phyloP scores from a whole-genome alignment of 2,113 vertebrate genomes.

The Etheostoma cragini region DNA sequence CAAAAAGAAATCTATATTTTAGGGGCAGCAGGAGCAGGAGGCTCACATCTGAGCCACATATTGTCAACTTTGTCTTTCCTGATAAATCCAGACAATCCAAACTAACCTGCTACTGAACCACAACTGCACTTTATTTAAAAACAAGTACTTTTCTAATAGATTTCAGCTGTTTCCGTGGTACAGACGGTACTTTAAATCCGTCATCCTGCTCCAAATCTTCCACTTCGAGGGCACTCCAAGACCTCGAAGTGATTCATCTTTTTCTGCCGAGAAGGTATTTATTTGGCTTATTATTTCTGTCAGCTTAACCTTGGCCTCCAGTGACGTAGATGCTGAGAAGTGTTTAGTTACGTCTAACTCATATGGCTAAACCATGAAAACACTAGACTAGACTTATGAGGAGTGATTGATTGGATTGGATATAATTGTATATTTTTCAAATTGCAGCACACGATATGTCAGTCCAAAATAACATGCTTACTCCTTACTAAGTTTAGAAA shows the following conservation, averaged over 20 bases:
- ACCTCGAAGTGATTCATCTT: background rate
- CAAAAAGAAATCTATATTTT: slow-evolving; percentile 41
- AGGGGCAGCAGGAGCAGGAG: background rate
- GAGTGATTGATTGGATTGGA: background rate
- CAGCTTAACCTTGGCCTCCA: background rate
- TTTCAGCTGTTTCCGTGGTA: slow-evolving; percentile 27
- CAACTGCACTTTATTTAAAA: slow-evolving; percentile 15
- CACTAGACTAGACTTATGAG: background rate
- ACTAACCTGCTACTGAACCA: slow-evolving; percentile 34
- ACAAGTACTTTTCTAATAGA: slow-evolving; percentile 48
- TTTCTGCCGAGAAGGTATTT: background rate
- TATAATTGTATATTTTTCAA: background rate
- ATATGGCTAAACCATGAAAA: background rate
- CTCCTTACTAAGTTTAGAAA: slow-evolving; percentile 11
- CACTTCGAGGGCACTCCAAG: background rate
- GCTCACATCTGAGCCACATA: slow-evolving; percentile 32
- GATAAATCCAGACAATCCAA: slow-evolving; percentile 2
- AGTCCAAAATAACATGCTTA: background rate
- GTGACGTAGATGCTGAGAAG: slow-evolving; percentile 12
- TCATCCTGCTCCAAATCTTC: slow-evolving; percentile 21
- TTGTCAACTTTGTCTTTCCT: slow-evolving; percentile 1
- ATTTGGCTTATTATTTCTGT: slow-evolving; percentile 13
- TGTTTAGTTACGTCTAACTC: background rate
- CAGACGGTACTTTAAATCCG: slow-evolving; percentile 35
- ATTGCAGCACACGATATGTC: background rate